These are phyloP conservation scores for Ramphastos sulfuratus DNA, from an alignment of 2,113 vertebrate species.

Conservation along the genomic window DNA sequence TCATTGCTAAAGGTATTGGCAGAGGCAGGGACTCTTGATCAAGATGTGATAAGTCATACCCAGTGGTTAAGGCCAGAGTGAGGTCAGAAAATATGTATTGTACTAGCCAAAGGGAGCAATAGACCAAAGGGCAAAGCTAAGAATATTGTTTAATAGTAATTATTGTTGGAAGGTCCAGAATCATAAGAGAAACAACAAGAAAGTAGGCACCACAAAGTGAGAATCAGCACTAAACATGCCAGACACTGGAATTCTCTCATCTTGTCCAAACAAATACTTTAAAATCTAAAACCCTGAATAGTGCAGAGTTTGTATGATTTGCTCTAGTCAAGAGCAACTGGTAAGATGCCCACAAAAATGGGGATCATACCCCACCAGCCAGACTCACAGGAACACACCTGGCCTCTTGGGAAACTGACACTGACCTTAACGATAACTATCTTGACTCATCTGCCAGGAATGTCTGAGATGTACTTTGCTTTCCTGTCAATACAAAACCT, in stretches of 20 bases:
- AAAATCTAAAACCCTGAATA: background rate
- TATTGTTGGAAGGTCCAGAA: background rate
- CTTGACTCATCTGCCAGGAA: fast-evolving
- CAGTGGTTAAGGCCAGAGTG: background rate
- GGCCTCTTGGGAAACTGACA: background rate
- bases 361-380: too few species aligned
- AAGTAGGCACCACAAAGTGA: background rate
- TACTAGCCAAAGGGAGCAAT: background rate
- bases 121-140: background rate
- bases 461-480: fast-evolving
- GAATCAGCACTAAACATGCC: background rate
- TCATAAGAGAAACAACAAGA: background rate
- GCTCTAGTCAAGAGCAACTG: background rate
- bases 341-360: background rate
- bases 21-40: background rate
- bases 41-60: background rate
- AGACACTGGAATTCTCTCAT: background rate
- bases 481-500: background rate
- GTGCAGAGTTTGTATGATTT: background rate
- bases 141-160: fast-evolving
- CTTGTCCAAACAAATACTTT: fast-evolving
- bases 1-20: background rate
- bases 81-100: background rate
- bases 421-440: fast-evolving
- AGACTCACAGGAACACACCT: background rate